Evolutionary conservation across 2,113 vertebrate genomes (phyloP).

Genomic region (Sturnus vulgaris): DNA sequence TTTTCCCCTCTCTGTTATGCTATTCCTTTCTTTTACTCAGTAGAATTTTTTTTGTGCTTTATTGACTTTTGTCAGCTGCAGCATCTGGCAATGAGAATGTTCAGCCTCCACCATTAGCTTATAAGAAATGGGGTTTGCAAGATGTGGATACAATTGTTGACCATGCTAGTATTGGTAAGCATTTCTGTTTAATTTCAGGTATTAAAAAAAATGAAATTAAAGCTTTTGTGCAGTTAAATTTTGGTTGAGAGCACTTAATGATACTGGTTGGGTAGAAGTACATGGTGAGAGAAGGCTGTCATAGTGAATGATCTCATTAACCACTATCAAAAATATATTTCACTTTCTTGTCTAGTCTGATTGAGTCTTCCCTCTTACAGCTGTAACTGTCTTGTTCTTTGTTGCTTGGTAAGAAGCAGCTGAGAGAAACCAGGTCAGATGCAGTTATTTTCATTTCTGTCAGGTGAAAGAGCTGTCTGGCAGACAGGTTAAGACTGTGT

Average conservation of each 20-base stretch:
- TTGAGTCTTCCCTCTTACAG: neutral
- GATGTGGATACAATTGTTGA: conserved; percentile 91
- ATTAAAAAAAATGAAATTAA: neutral
- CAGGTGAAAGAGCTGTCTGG: neutral
- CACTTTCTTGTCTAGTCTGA: neutral
- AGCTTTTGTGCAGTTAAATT: neutral
- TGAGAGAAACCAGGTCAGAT: neutral
- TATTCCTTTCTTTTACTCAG: neutral
- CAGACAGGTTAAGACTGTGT: neutral
- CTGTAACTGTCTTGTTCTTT: neutral
- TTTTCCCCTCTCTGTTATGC: neutral
- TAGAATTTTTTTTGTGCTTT: conserved; percentile 4
- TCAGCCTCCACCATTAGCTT: conserved; percentile 93
- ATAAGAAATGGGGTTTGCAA: conserved; percentile 98
- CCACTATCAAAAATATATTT: neutral
- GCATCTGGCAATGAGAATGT: conserved; percentile 93
- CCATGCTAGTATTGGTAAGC: conserved; percentile 93
- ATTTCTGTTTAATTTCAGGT: neutral
- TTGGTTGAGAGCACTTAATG: neutral
- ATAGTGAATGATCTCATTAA: neutral
- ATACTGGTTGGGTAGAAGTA: neutral
- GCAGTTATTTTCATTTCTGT: neutral
- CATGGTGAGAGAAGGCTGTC: neutral
- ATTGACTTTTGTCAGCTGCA: conserved; percentile 77
- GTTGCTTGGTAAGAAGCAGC: neutral